Evolutionary conservation across 2,888 invertebrate genomes (phyloP).

Genomic region (Lepidonotus clava): DNA sequence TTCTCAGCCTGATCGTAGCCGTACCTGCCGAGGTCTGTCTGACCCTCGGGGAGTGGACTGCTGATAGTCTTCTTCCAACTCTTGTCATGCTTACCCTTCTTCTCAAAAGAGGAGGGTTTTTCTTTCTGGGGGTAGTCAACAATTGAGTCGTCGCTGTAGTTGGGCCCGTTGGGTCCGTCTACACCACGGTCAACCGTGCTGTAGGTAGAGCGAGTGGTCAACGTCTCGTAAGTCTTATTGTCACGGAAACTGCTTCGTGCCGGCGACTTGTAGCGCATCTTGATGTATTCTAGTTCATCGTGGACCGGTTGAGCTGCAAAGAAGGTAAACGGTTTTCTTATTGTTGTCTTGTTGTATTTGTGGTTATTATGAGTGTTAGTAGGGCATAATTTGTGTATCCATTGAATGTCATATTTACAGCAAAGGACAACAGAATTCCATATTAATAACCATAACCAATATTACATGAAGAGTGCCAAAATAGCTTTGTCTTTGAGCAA

Average conservation of each 20-base stretch:
- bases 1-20: slow-evolving; percentile 1
- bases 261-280: slow-evolving; percentile 75
- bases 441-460: no score
- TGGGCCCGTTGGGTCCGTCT: slow-evolving; percentile 53
- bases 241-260: slow-evolving; percentile 65
- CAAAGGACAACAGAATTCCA: no score
- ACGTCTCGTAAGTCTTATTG: slow-evolving; percentile 55
- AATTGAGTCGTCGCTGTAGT: slow-evolving; percentile 52
- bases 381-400: not conserved
- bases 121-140: slow-evolving; percentile 29
- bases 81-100: slow-evolving; percentile 4
- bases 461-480: no score
- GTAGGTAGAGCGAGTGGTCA: slow-evolving; percentile 54
- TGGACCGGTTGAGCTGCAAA: slow-evolving; percentile 77
- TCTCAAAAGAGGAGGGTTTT: not conserved
- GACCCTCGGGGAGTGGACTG: not conserved
- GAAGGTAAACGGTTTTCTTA: not conserved
- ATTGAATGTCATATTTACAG: no score
- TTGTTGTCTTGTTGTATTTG: not conserved
- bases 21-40: not conserved
- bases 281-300: slow-evolving; percentile 79
- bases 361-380: not conserved
- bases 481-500: no score
- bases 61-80: not conserved
- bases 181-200: slow-evolving; percentile 50